Evolutionary conservation across 2,113 vertebrate genomes (phyloP), one percentile per base, ranked within the genome.

Genomic region (Chaenocephalus aceratus): DNA sequence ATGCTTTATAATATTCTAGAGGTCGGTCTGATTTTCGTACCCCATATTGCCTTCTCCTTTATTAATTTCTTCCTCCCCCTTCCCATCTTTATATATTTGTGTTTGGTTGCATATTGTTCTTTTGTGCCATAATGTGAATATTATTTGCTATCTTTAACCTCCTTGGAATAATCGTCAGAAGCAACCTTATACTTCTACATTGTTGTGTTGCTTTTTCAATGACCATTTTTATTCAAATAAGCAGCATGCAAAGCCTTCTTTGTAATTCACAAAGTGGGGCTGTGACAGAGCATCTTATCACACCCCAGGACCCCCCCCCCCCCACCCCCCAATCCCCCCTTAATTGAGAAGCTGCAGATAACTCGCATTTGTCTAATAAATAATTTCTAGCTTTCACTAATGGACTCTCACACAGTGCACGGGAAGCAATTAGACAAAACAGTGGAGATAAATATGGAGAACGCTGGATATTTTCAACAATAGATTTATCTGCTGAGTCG

Each of bases 81-180:
- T 62, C 52, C 30, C 14, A 34, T 60, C 26, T 41, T 49, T 69
- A 26, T 26, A 6, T 34, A 13, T 44, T 10, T 59, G 49, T 8
- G 13, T 66, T 54, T 53, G 44, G 18, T 48, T 54, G 48, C 62
- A 80, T 30, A 77, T 79, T 30, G 34, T 46, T 30, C 30, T 30
- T 7, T 6, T 41, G 53, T 53, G 45, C 16, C 49, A 44, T 79
- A 75, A 73, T 73, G 9, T 68, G 51, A 79, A 73, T 45, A 21
- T 4, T 9, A 70, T 61, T 45, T 73, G 34, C 41, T 6, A 44
- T 15, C n/a, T 10, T 23, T 54, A 23, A 23, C 7, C 49, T 61
- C 70, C 60, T 57, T 18, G 12, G 13, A 69, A 53, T 45, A 67
- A 46, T 9, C 30, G 21, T 51, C 16, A n/a, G 46, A 48, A 52